Conservation (phyloP, 1,140 invertebrate species). For the Patella vulgata region DNA sequence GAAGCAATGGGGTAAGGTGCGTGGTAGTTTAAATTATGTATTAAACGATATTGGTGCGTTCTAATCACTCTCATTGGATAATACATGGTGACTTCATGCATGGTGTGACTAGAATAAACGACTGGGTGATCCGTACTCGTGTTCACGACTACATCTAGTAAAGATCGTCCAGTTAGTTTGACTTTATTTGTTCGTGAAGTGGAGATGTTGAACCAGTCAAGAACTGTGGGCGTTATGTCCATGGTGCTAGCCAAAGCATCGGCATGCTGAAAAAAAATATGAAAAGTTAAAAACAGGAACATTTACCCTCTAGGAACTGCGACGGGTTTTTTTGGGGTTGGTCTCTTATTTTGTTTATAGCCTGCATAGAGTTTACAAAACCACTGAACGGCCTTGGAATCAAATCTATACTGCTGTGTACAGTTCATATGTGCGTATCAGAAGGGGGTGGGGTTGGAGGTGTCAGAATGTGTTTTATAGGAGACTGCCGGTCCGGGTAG, state of each 20-base stretch:
- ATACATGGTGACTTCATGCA: conserved; percentile 92
- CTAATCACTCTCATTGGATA: conserved; percentile 89
- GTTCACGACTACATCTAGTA: conserved; percentile 75
- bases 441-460: too few species aligned
- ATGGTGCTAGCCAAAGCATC: conserved; percentile 80
- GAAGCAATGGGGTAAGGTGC: conserved; percentile 91
- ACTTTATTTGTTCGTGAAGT: conserved; percentile 46
- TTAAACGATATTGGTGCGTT: conserved; percentile 83
- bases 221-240: conserved; percentile 83
- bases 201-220: conserved; percentile 81
- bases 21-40: conserved; percentile 86
- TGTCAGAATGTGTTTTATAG: too few species aligned
- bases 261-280: too few species aligned
- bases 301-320: too few species aligned
- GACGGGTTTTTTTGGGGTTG: too few species aligned
- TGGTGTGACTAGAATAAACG: conserved; percentile 86
- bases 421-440: too few species aligned
- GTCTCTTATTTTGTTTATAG: too few species aligned
- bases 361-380: too few species aligned
- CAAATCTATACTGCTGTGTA: too few species aligned
- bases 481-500: too few species aligned
- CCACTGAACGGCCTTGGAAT: too few species aligned
- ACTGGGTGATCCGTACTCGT: conserved; percentile 18
- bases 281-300: too few species aligned
- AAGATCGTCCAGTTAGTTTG: conserved; percentile 76